Conservation (phyloP, 2,888 invertebrate genomes). For the Silvanus unidentatus region DNA sequence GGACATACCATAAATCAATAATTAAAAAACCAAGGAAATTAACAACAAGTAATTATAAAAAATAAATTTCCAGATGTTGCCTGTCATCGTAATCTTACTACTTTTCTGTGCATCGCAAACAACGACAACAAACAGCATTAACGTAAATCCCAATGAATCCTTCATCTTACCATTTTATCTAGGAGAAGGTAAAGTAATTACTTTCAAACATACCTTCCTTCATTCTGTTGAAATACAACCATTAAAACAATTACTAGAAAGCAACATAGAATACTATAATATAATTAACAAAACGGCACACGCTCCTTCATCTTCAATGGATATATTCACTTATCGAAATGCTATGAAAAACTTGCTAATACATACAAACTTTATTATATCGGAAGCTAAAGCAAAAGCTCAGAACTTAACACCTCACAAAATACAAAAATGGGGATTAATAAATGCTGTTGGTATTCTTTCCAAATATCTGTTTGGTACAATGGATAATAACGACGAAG, state of each 20-base stretch:
- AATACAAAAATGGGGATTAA: neutral
- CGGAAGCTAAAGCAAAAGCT: neutral
- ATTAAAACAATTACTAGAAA: conserved; percentile 9
- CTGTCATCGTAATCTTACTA: neutral
- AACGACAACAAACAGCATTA: too few relatives aligned
- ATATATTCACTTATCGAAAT: neutral
- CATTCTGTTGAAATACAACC: conserved; percentile 13
- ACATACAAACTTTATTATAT: neutral
- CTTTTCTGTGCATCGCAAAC: neutral
- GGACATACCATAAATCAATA: conserved; percentile 8
- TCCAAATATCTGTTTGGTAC: conserved; percentile 5
- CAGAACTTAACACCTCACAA: neutral
- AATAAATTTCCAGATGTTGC: neutral
- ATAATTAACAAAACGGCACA: conserved; percentile 6
- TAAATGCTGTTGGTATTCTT: neutral
- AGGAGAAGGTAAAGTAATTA: conserved; percentile 6
- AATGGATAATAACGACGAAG: conserved; percentile 3
- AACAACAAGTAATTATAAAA: neutral
- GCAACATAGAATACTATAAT: conserved; percentile 8
- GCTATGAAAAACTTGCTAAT: neutral
- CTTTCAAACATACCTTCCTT: conserved; percentile 12
- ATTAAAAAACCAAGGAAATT: conserved; percentile 9
- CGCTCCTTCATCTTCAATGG: neutral
- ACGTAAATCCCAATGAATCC: neutral
- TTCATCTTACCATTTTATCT: conserved; percentile 10